Evolutionary conservation across 2,888 invertebrate genomes (phyloP), one percentile per base, ranked within the genome.

Genomic region (Ormyrus nitidulus): DNA sequence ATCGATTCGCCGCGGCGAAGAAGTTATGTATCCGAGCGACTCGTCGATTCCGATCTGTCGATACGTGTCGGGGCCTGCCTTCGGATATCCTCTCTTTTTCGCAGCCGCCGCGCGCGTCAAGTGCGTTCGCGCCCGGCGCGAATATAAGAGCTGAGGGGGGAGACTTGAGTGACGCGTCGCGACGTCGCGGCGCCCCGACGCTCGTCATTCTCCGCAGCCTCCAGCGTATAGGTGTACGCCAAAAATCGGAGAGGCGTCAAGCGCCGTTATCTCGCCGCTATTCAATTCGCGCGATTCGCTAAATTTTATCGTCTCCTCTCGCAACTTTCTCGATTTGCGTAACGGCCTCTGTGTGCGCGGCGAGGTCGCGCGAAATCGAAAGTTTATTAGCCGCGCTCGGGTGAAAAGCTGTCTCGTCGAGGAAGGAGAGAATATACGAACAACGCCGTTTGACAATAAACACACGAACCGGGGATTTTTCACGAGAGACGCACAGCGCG

Each of bases 141-240:
- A 19, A 19, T 19, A 19, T 19, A 19, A 19, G 19, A 59, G 9
- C 11, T 6, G 8, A 53, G 34, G 51, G 19, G 66, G 53, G 53
- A 59, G 10, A 51, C 5, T 44, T 19, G 77, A 72, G 72, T 61
- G 77, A 78, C 77, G 76, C 48, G 79, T 75, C 79, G 75, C 79
- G 75, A 80, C 79, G 71, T 75, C 79, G 58, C 61, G 75, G 71
- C 75, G 79, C 79, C 79, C 49, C 51, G 58, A n/a, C 75, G 51
- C 59, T 72, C 77, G 59, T 73, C 68, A 65, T 77, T 71, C 74
- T 51, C 51, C 8, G 69, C 34, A 44, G 71, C 34, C 61, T 78
- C 48, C 62, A 49, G 48, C 11, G 4, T 59, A 59, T 34, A 34
- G 11, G 61, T 69, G 56, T 44, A 48, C n/a, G 48, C 13, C n/a